Percentiles rank a stretch among this genome's conserved stretches.
Evolutionary conservation across 1,140 invertebrate genomes (phyloP).

Genomic region (Drosophila sproati): DNA sequence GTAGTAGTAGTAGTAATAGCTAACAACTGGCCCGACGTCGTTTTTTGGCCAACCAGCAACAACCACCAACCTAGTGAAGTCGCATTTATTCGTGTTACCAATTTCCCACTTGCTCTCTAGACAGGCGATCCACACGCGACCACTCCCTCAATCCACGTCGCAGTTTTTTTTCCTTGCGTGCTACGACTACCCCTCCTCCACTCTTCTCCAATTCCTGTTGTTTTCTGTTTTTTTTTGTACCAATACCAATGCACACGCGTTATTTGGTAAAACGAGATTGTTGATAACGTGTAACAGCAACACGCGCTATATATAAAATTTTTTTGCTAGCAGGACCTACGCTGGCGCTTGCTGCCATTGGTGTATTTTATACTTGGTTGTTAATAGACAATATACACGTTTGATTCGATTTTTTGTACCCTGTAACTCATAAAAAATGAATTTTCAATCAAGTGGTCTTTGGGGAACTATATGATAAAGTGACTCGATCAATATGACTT

Average conservation of each 20-base stretch:
- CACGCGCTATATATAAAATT: constrained; percentile 64
- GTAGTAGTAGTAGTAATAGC: constrained; percentile 28
- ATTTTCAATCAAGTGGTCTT: too few species aligned
- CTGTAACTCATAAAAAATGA: too few species aligned
- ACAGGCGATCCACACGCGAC: constrained; percentile 46
- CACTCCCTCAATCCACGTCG: constrained; percentile 68
- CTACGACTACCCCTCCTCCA: constrained; percentile 20
- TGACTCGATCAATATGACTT: too few species aligned
- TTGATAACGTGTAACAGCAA: constrained; percentile 73
- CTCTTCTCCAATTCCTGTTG: constrained; percentile 1
- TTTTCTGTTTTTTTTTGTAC: constrained; percentile 22
- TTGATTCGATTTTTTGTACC: constrained; percentile 50
- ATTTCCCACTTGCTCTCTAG: constrained; percentile 67
- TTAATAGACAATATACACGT: constrained; percentile 69
- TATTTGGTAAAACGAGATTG: constrained; percentile 83
- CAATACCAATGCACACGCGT: constrained; percentile 58
- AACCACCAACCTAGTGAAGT: constrained; percentile 58
- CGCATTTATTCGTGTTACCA: constrained; percentile 56
- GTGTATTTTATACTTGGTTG: constrained; percentile 66
- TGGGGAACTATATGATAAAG: too few species aligned
- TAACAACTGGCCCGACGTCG: constrained; percentile 35
- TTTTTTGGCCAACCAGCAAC: constrained; percentile 76
- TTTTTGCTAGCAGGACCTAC: constrained; percentile 56
- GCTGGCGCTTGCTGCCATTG: neutral
- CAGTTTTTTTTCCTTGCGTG: constrained; percentile 46